phyloP scores from a whole-genome alignment of 2,113 vertebrate genomes.

The Nymphicus hollandicus region DNA sequence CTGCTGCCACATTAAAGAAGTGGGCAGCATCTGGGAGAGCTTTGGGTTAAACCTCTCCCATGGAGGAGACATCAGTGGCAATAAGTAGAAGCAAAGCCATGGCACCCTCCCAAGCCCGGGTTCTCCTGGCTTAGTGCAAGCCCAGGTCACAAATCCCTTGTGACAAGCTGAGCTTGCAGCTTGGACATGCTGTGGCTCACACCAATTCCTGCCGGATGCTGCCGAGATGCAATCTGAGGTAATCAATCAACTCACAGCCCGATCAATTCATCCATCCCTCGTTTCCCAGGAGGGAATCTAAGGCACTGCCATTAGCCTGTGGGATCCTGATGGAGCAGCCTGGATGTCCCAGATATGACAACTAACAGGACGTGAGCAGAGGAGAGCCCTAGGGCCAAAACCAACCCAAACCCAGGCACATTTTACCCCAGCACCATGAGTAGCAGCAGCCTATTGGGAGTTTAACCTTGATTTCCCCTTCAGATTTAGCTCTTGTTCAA shows the following conservation, averaged over 20 bases:
- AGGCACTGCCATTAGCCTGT: not conserved
- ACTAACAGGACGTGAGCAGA: not conserved
- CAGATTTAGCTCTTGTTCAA: not conserved
- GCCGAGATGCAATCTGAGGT: not conserved
- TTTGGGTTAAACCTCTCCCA: not conserved
- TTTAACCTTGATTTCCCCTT: conserved; percentile 41
- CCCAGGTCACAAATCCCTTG: not conserved
- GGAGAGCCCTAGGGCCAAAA: not conserved
- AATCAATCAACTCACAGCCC: not conserved
- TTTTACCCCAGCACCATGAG: not conserved
- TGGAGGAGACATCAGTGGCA: not conserved
- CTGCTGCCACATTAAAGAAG: not conserved
- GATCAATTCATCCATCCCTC: not conserved
- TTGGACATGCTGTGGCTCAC: accelerated
- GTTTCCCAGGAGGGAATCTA: conserved; percentile 1
- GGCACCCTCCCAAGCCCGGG: not conserved
- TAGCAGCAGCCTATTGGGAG: not conserved
- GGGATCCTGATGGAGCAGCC: not conserved
- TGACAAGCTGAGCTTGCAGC: accelerated
- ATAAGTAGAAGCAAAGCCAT: not conserved
- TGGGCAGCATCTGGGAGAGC: not conserved
- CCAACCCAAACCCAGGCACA: not conserved
- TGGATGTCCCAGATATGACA: not conserved
- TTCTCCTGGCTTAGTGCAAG: not conserved
- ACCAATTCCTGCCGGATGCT: not conserved